Conservation (phyloP, 2,797 vertebrate genomes). For the Crenichthys baileyi region DNA sequence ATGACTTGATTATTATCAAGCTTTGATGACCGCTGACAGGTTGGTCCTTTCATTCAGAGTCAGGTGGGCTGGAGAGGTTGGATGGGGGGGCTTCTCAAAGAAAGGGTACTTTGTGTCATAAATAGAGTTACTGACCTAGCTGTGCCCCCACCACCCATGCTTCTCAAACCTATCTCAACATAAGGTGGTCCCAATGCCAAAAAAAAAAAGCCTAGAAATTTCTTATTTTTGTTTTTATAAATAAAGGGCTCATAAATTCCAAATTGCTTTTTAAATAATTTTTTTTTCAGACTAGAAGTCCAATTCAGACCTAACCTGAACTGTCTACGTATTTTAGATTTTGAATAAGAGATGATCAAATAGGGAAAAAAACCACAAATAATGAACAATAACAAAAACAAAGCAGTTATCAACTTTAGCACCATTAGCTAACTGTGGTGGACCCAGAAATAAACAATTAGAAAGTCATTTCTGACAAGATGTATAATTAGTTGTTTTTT, state of each 20-base stretch:
- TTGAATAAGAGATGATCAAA: no score
- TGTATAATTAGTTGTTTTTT: neutral
- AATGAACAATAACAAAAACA: no score
- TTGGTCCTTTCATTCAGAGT: neutral
- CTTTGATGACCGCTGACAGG: neutral
- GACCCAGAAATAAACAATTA: neutral
- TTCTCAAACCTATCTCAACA: neutral
- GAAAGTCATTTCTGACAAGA: neutral
- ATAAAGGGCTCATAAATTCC: neutral
- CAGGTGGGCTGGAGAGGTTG: neutral
- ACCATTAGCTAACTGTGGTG: neutral
- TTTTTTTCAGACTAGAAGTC: neutral
- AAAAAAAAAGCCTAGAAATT: neutral
- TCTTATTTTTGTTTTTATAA: no score
- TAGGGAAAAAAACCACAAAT: no score
- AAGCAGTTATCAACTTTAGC: neutral
- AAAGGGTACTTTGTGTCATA: constrained; percentile 45
- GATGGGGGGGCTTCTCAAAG: constrained; percentile 2
- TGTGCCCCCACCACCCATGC: neutral
- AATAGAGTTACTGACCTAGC: neutral
- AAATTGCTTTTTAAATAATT: neutral
- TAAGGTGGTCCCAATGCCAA: neutral
- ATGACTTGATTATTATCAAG: neutral
- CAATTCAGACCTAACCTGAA: neutral
- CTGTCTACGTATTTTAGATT: no score